Percentiles rank a stretch among this genome's conserved stretches.
Conservation (phyloP, 2,797 vertebrate genomes). For the Esox masquinongy region DNA sequence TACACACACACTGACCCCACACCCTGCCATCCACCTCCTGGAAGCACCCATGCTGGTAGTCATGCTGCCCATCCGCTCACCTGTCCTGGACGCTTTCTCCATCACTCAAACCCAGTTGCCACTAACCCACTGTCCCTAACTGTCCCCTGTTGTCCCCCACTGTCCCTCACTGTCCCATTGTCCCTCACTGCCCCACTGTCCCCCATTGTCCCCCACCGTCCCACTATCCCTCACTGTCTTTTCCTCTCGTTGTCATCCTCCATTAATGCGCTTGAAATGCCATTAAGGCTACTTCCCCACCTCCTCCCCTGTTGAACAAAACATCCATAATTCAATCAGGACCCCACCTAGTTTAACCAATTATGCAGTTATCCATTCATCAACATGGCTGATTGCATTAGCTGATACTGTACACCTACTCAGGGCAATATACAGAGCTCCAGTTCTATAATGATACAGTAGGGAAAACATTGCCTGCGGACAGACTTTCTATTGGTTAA, state of each 20-base stretch:
- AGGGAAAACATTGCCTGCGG: slow-evolving; percentile 15
- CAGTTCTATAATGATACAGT: slow-evolving; percentile 25
- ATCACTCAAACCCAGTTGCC: background rate
- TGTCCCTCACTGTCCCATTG: background rate
- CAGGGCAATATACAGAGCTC: slow-evolving; percentile 35
- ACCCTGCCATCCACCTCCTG: background rate
- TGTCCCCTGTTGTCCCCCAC: background rate
- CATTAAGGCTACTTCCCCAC: slow-evolving; percentile 4
- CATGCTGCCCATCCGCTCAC: slow-evolving; percentile 5
- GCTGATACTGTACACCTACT: slow-evolving; percentile 66
- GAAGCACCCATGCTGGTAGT: slow-evolving; percentile 2
- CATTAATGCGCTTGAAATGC: slow-evolving; percentile 16
- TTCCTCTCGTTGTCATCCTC: slow-evolving; percentile 24
- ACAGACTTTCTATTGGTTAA: background rate
- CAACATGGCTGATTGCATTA: slow-evolving; percentile 64
- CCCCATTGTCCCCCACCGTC: background rate
- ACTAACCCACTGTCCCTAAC: background rate
- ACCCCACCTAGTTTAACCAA: slow-evolving; percentile 53
- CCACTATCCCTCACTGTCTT: background rate
- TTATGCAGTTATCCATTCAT: slow-evolving; percentile 65
- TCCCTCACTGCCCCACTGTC: background rate
- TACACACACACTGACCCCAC: slow-evolving; percentile 1
- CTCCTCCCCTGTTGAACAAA: background rate
- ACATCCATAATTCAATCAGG: slow-evolving; percentile 62
- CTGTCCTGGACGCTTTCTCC: background rate